Conservation (phyloP, 2,797 vertebrate species). For the Cuculus canorus region DNA sequence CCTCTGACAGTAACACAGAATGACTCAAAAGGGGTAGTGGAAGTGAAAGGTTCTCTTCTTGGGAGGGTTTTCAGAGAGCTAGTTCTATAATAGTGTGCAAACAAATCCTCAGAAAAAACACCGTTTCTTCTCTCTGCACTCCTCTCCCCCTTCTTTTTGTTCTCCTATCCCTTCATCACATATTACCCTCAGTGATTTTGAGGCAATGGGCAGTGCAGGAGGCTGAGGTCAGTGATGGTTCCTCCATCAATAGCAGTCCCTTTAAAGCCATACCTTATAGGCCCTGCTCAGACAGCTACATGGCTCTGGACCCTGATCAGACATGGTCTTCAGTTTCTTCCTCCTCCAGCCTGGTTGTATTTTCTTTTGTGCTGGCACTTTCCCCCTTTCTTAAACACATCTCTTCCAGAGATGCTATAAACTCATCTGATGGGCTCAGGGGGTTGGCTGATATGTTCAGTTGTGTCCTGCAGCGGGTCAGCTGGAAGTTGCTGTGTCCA, state of each 20-base stretch:
- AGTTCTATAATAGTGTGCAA: neutral
- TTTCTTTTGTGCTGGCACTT: neutral
- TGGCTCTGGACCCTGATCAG: neutral
- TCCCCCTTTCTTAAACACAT: neutral
- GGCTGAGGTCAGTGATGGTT: neutral
- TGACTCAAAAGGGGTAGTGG: neutral
- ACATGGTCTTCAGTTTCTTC: neutral
- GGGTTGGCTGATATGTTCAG: neutral
- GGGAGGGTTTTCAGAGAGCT: neutral
- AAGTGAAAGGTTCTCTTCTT: neutral
- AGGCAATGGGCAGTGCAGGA: neutral
- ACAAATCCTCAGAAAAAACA: neutral
- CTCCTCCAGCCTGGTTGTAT: neutral
- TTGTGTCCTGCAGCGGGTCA: neutral
- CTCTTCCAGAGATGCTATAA: neutral
- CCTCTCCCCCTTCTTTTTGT: neutral
- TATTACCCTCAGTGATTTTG: neutral
- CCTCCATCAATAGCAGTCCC: neutral
- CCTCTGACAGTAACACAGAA: neutral
- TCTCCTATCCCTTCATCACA: fast-evolving
- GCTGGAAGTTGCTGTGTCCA: neutral
- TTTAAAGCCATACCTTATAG: neutral
- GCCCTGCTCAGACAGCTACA: neutral
- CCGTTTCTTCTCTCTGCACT: neutral
- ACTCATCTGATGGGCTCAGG: neutral